A percentile compares a stretch with the other conserved stretches of the same genome.
These are phyloP conservation scores for Trichechus manatus DNA, from an alignment of 2,113 vertebrate species.

Conservation along the genomic window DNA sequence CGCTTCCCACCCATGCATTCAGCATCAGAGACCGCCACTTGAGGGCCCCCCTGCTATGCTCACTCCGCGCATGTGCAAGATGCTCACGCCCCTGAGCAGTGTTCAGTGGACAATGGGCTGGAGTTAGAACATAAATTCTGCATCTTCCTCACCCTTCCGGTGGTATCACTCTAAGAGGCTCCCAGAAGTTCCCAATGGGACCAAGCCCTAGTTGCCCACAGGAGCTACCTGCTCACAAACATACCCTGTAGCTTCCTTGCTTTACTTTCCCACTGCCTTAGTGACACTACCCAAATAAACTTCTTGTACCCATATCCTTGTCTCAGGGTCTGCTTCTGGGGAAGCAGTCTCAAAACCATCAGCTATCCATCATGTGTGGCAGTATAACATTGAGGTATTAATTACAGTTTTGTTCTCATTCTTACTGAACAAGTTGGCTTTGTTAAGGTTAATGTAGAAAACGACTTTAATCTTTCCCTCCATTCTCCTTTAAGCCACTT, in stretches of 20 bases:
- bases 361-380: not conserved
- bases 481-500: constrained; percentile 3
- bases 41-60: not conserved
- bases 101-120: not conserved
- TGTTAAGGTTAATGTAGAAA: not conserved
- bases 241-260: not conserved
- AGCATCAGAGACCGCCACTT: too few species aligned
- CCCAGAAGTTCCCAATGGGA: not conserved
- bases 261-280: too few species aligned
- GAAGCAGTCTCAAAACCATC: not conserved
- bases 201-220: not conserved
- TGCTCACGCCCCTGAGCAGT: too few species aligned
- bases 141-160: not conserved
- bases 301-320: not conserved
- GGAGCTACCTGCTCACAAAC: not conserved
- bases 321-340: not conserved
- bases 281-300: not conserved
- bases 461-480: not conserved
- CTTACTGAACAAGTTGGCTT: constrained; percentile 23
- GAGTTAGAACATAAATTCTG: not conserved
- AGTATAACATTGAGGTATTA: not conserved
- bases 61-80: too few species aligned
- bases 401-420: constrained; percentile 3
- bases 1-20: not conserved
- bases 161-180: too few species aligned